Evolutionary conservation across 2,797 vertebrate genomes (phyloP), one percentile per base, ranked within the genome.

Genomic region (Lepilemur ruficaudatus): DNA sequence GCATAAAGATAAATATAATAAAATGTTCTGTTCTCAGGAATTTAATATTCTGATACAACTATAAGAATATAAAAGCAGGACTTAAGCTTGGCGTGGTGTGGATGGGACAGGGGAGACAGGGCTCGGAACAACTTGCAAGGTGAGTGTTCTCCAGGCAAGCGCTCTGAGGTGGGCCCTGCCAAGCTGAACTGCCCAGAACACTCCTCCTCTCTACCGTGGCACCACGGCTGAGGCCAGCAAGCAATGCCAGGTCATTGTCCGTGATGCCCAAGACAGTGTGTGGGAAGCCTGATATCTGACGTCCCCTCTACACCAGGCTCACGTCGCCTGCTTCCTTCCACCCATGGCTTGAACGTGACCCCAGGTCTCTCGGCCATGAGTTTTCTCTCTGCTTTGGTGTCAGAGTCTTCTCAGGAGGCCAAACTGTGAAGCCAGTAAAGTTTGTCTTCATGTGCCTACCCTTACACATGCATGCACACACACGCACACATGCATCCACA

Each of bases 11-110:
- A 85, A 86, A 94, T 80, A 76, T 57, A 92, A 87, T 80, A 65
- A 95, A 91, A 81, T 18, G 20, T 73, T 92, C 69, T 23, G 4
- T 95, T 79, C 85, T 91, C 63, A 83, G 65, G 79, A 83, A 87
- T 70, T 65, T 55, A 32, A 38, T 84, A 75, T 55, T 89, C 57
- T 80, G 61, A 78, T 86, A 63, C 43, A 93, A 94, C 83, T 84
- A 63, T 50, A 92, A 94, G 32, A 23, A 55, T 18, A 90, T 28
- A 95, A 85, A 95, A 88, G 57, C 46, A 65, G 52, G 20, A 28
- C 75, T 94, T 84, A 84, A 61, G 41, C 32, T 48, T 10, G 55
- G 55, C 23, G 5, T 35, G 57, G 61, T 43, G 30, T 5, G 1
- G 41, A 61, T 10, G 18, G 52, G 11, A 0, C 14, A 0, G 15